Conservation (phyloP, 2,888 invertebrate species). For the Ennomos quercinarius region DNA sequence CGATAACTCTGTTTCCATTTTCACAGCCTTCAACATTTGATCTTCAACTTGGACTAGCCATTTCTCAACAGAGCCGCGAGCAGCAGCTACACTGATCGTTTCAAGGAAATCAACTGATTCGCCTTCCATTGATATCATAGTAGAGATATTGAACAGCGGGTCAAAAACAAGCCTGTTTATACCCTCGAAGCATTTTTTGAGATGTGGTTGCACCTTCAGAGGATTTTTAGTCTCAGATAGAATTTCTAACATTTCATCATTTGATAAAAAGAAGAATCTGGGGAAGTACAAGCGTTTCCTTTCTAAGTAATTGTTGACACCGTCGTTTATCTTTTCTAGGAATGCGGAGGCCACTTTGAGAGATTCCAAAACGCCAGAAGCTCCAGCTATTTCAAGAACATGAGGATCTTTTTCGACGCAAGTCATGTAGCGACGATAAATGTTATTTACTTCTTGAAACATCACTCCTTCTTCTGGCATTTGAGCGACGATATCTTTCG, state of each 20-base stretch:
- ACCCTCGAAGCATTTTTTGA: conserved; percentile 95
- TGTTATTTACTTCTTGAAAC: conserved; percentile 90
- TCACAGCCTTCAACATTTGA: conserved; percentile 90
- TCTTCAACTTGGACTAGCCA: conserved; percentile 94
- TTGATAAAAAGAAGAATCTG: conserved; percentile 95
- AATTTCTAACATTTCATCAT: conserved; percentile 96
- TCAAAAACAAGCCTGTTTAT: conserved; percentile 91
- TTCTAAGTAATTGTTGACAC: conserved; percentile 93
- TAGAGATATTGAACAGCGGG: conserved; percentile 88
- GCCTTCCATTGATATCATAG: conserved; percentile 91
- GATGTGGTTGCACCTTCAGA: conserved; percentile 92
- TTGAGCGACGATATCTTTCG: conserved; percentile 93
- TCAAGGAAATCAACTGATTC: conserved; percentile 89
- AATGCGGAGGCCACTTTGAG: conserved; percentile 88
- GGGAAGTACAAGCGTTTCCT: conserved; percentile 94
- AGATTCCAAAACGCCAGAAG: conserved; percentile 88
- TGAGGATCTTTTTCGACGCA: conserved; percentile 87
- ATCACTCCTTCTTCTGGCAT: conserved; percentile 94
- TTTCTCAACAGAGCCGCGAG: conserved; percentile 93
- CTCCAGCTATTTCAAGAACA: conserved; percentile 88
- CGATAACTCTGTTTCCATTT: conserved; percentile 88
- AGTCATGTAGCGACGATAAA: conserved; percentile 88
- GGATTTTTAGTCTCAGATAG: conserved; percentile 96
- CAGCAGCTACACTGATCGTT: conserved; percentile 88
- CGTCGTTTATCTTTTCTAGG: conserved; percentile 93